phyloP scores from a whole-genome alignment of 2,888 invertebrate species.

The Prosapia bicincta region DNA sequence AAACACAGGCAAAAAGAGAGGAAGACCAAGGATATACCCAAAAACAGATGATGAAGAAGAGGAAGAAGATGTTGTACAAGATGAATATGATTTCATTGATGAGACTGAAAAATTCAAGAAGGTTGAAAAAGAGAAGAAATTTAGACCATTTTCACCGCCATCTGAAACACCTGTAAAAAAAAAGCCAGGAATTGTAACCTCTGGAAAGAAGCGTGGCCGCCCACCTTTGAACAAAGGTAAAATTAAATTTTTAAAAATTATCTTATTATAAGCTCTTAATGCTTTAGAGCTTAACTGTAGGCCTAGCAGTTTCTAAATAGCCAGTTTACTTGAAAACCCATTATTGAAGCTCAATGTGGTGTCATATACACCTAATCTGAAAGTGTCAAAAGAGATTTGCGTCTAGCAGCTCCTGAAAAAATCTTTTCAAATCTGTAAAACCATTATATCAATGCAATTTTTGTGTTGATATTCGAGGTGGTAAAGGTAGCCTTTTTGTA shows the following conservation, averaged over 20 bases:
- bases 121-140: background rate
- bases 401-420: too few relatives aligned
- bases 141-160: background rate
- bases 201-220: background rate
- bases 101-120: background rate
- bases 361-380: too few relatives aligned
- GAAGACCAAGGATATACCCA: background rate
- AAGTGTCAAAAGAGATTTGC: too few relatives aligned
- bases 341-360: too few relatives aligned
- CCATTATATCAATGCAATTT: too few relatives aligned
- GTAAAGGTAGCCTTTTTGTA: too few relatives aligned
- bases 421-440: too few relatives aligned
- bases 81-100: background rate
- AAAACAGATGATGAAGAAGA: conserved; percentile 6
- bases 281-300: too few relatives aligned
- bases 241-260: background rate
- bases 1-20: background rate
- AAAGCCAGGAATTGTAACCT: background rate
- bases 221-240: background rate
- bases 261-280: too few relatives aligned
- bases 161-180: background rate
- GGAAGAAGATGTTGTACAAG: background rate
- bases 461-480: too few relatives aligned
- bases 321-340: too few relatives aligned
- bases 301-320: too few relatives aligned